These are phyloP conservation scores for Diplolepis rosae DNA, from an alignment of 2,888 invertebrate genomes.

Conservation along the genomic window DNA sequence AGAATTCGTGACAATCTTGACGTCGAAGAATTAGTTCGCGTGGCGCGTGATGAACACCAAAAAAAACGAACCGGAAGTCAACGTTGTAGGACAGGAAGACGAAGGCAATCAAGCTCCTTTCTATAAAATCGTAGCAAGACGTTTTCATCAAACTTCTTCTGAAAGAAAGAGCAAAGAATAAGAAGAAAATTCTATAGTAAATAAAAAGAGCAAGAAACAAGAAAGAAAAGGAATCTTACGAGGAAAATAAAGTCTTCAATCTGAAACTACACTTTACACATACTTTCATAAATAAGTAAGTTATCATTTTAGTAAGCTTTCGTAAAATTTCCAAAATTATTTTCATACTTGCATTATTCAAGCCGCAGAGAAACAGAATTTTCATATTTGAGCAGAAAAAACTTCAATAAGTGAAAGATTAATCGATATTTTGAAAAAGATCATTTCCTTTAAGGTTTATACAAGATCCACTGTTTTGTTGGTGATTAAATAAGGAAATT, in stretches of 20 bases:
- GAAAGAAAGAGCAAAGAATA: constrained; percentile 7
- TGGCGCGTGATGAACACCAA: constrained; percentile 37
- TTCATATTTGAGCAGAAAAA: neutral
- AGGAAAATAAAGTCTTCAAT: constrained; percentile 31
- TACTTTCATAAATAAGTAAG: constrained; percentile 27
- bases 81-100: constrained; percentile 50
- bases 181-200: constrained; percentile 26
- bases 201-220: neutral
- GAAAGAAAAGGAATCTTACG: constrained; percentile 30
- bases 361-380: neutral
- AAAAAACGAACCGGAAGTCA: constrained; percentile 48
- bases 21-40: constrained; percentile 84
- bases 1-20: constrained; percentile 91
- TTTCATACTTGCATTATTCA: neutral
- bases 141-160: neutral
- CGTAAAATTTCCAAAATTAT: neutral
- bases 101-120: constrained; percentile 55
- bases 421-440: neutral
- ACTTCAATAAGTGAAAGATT: neutral
- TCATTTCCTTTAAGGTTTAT: neutral
- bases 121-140: constrained; percentile 22
- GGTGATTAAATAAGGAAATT: neutral
- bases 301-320: neutral
- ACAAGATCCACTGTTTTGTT: neutral
- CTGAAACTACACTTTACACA: constrained; percentile 13